Evolutionary conservation across 2,113 vertebrate genomes (phyloP).

Genomic region (Hemiprocne comata): DNA sequence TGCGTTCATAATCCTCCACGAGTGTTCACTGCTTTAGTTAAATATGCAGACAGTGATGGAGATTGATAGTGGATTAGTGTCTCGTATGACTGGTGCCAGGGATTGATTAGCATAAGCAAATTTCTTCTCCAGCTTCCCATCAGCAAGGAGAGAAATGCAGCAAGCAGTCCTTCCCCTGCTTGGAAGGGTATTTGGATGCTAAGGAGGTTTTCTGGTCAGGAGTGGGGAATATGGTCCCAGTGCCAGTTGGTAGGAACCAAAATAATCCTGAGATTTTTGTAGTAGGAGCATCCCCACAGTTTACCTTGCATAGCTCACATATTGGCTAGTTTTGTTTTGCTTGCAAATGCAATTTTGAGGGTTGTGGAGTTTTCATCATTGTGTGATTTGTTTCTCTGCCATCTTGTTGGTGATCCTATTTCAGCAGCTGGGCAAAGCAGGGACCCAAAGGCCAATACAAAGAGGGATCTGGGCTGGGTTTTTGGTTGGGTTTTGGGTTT

Average conservation of each 20-base stretch:
- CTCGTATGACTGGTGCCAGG: constrained; percentile 8
- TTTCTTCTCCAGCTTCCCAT: constrained; percentile 7
- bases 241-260: neutral
- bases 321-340: neutral
- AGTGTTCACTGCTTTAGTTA: constrained; percentile 41
- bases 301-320: neutral
- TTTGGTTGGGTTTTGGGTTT: neutral
- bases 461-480: neutral
- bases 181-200: neutral
- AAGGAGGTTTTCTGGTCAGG: neutral
- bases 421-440: neutral
- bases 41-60: constrained; percentile 61
- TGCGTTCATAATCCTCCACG: constrained; percentile 36
- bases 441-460: neutral
- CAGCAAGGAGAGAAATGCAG: neutral
- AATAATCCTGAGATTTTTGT: neutral
- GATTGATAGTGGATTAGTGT: constrained; percentile 61
- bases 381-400: neutral
- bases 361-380: neutral
- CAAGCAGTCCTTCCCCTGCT: neutral
- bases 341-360: neutral
- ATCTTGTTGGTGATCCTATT: neutral
- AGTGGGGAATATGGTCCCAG: neutral
- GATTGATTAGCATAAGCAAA: constrained; percentile 67
- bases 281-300: neutral